Conservation (phyloP, 2,113 vertebrate species). For the Pseudois nayaur region DNA sequence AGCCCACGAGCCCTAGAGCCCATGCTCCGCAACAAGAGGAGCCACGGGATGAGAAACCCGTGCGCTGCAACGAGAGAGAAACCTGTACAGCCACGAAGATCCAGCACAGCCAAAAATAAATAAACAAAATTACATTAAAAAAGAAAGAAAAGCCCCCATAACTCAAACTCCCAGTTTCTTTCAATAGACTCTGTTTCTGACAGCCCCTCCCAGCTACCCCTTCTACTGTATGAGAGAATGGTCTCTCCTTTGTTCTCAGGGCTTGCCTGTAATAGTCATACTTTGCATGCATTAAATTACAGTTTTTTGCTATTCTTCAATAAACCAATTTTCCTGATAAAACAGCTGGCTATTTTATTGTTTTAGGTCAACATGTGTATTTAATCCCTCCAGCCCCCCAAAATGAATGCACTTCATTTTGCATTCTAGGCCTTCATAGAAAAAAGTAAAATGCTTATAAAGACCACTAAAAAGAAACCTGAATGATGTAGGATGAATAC, state of each 20-base stretch:
- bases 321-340: neutral
- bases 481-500: neutral
- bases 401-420: neutral
- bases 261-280: neutral
- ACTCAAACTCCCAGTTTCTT: neutral
- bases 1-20: neutral
- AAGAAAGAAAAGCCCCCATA: neutral
- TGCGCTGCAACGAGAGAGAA: neutral
- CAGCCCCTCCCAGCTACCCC: neutral
- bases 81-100: neutral
- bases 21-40: neutral
- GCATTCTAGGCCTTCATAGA: neutral
- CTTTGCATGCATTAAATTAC: neutral
- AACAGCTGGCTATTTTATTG: neutral
- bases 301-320: neutral
- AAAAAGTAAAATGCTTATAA: neutral
- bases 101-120: neutral
- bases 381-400: neutral
- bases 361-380: neutral
- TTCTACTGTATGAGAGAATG: neutral
- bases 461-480: neutral
- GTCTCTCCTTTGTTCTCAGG: neutral
- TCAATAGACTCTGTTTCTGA: neutral
- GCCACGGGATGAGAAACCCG: accelerated
- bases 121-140: neutral